Evolutionary conservation across 2,797 vertebrate genomes (phyloP).

Genomic region (Morus bassanus): DNA sequence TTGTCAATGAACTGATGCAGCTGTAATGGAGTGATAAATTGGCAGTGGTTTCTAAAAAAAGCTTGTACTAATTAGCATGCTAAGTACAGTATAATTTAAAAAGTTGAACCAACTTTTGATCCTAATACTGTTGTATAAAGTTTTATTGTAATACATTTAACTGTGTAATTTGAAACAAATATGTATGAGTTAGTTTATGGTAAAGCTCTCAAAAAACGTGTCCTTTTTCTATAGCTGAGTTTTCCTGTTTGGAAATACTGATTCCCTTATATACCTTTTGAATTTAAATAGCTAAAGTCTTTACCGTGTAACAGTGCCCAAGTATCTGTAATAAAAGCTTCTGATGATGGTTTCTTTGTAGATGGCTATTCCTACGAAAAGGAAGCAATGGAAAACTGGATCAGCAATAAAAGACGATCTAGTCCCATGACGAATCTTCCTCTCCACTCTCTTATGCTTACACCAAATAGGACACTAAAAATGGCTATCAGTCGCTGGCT

Average conservation of each 20-base stretch:
- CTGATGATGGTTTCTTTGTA: slow-evolving; percentile 53
- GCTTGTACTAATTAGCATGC: neutral
- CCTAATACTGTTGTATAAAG: neutral
- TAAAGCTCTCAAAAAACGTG: neutral
- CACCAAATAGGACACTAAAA: slow-evolving; percentile 86
- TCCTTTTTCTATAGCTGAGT: neutral
- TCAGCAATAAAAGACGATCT: slow-evolving; percentile 80
- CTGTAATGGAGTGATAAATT: neutral
- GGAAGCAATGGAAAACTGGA: slow-evolving; percentile 86
- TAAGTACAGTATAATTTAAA: neutral
- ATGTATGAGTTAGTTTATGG: no score
- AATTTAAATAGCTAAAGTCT: neutral
- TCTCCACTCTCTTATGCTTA: slow-evolving; percentile 79
- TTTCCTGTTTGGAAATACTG: neutral
- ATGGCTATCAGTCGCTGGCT: slow-evolving; percentile 86
- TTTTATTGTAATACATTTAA: neutral
- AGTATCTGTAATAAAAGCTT: neutral
- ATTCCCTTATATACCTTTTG: neutral
- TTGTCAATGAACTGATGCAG: no score
- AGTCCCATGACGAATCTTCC: slow-evolving; percentile 92
- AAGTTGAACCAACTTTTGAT: neutral
- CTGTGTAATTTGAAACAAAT: neutral
- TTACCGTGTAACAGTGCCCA: neutral
- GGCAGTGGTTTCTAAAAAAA: neutral
- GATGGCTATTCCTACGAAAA: slow-evolving; percentile 92